These are phyloP conservation scores for Chymomyza costata DNA, from an alignment of 1,140 invertebrate species.

Conservation along the genomic window DNA sequence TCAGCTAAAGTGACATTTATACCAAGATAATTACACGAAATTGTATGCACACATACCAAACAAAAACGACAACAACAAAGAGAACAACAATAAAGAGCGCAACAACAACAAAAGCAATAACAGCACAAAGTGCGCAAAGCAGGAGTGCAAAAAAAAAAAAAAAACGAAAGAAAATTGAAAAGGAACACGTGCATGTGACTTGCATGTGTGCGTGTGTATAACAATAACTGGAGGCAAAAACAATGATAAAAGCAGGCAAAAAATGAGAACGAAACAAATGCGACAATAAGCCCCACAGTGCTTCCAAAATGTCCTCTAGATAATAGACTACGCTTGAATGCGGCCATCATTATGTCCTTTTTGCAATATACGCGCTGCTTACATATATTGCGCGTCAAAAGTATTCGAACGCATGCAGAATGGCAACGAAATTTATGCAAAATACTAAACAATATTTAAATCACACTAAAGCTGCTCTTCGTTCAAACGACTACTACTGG, in stretches of 20 bases:
- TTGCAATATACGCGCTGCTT: no score
- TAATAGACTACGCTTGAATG: slow-evolving; percentile 15
- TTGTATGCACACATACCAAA: slow-evolving; percentile 25
- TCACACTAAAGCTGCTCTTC: no score
- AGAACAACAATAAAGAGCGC: slow-evolving; percentile 4
- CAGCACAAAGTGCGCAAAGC: slow-evolving; percentile 10
- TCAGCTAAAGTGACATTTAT: slow-evolving; percentile 61
- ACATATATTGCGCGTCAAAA: no score
- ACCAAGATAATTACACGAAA: slow-evolving; percentile 53
- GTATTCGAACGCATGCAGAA: no score
- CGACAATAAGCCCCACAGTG: slow-evolving; percentile 12
- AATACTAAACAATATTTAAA: no score
- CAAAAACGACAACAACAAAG: not conserved
- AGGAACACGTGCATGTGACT: not conserved
- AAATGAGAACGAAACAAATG: not conserved
- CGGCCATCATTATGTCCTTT: slow-evolving; percentile 12
- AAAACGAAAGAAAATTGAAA: not conserved
- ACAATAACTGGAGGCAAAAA: no score
- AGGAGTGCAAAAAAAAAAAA: slow-evolving; percentile 2
- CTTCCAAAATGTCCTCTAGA: not conserved
- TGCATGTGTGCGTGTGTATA: slow-evolving; percentile 14
- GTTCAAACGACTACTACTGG: no score
- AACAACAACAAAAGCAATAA: not conserved
- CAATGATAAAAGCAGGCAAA: slow-evolving; percentile 7
- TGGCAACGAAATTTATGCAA: no score